Percentiles rank a stretch among this genome's conserved stretches.
Evolutionary conservation across 2,113 vertebrate species (phyloP).

Genomic region (Cercopithecus mona): DNA sequence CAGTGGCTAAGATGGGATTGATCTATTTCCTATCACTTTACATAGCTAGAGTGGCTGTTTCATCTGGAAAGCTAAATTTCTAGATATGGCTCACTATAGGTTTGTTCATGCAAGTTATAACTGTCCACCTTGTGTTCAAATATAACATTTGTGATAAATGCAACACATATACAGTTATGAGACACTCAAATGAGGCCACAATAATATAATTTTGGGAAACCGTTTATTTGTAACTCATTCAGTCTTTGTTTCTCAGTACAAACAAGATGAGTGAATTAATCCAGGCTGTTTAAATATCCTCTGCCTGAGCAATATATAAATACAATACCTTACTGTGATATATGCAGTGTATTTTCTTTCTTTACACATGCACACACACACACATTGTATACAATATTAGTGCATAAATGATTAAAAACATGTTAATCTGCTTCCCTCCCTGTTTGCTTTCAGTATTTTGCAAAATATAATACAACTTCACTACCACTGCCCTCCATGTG

Average conservation of each 20-base stretch:
- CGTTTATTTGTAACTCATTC: not conserved
- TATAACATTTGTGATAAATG: not conserved
- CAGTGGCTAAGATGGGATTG: not conserved
- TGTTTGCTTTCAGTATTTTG: not conserved
- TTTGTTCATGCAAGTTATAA: not conserved
- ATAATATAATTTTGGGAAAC: not conserved
- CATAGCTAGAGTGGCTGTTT: not conserved
- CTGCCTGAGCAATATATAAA: not conserved
- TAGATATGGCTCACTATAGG: not conserved
- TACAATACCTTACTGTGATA: not conserved
- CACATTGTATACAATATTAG: fast-evolving
- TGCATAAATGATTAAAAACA: not conserved
- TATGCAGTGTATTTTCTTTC: not conserved
- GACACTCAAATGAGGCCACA: not conserved
- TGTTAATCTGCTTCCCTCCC: not conserved
- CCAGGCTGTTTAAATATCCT: not conserved
- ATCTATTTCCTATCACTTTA: not conserved
- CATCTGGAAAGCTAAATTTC: not conserved
- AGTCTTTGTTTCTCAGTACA: not conserved
- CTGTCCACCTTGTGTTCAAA: not conserved
- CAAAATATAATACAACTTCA: not conserved
- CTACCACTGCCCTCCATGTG: not conserved
- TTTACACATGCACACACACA: too few relatives aligned
- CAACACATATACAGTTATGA: not conserved
- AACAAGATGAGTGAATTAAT: not conserved